Evolutionary conservation across 2,888 invertebrate species (phyloP).

Genomic region (Glaucopsyche alexis): DNA sequence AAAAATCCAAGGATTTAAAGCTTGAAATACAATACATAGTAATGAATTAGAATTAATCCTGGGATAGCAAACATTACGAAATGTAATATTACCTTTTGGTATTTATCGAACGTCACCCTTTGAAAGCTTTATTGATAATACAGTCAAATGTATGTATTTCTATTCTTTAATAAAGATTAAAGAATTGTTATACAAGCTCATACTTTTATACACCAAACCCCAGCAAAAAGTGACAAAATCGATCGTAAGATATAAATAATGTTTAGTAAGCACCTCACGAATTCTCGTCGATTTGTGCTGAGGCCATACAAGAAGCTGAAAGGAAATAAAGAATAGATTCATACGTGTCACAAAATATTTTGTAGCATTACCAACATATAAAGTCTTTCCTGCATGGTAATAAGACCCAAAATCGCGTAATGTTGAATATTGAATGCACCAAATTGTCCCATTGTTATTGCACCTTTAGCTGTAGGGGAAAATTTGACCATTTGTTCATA

Average conservation of each 20-base stretch:
- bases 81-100: too few relatives aligned
- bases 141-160: too few relatives aligned
- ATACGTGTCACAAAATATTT: constrained; percentile 21
- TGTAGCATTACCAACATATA: not conserved
- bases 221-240: constrained; percentile 2
- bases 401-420: not conserved
- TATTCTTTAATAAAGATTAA: too few relatives aligned
- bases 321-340: constrained; percentile 39
- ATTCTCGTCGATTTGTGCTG: constrained; percentile 26
- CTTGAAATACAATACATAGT: too few relatives aligned
- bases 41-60: too few relatives aligned
- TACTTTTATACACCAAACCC: not conserved
- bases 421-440: not conserved
- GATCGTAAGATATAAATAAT: constrained; percentile 1
- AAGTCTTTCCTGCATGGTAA: not conserved
- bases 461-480: constrained; percentile 35
- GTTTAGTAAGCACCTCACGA: constrained; percentile 12
- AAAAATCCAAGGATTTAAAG: too few relatives aligned
- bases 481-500: constrained; percentile 33
- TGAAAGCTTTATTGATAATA: too few relatives aligned
- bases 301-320: constrained; percentile 33
- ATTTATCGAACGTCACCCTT: too few relatives aligned
- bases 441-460: constrained; percentile 34
- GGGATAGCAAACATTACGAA: too few relatives aligned
- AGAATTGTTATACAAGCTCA: too few relatives aligned